Percentiles rank a stretch among this genome's conserved stretches.
Evolutionary conservation across 2,113 vertebrate species (phyloP).

Genomic region (Syrmaticus mikado): DNA sequence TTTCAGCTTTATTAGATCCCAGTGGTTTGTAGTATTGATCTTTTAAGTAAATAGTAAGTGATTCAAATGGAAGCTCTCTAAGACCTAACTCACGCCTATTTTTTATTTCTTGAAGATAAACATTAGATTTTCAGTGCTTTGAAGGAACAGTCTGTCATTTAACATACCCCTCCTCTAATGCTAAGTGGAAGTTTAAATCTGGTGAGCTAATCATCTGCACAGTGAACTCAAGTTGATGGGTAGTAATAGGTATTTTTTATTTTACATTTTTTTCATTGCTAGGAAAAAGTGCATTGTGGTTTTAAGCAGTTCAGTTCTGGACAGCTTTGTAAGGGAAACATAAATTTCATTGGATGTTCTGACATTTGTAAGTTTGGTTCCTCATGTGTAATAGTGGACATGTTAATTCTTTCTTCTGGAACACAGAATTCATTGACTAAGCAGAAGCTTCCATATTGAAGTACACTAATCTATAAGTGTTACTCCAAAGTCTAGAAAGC

Average conservation of each 20-base stretch:
- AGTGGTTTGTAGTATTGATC: constrained; percentile 32
- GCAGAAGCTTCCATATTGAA: neutral
- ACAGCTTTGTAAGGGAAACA: neutral
- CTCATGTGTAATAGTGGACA: neutral
- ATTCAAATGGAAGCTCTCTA: constrained; percentile 31
- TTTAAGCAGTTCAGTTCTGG: neutral
- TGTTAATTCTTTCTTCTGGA: neutral
- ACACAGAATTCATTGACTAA: neutral
- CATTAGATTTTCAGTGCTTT: neutral
- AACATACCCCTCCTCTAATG: neutral
- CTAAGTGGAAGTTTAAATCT: neutral
- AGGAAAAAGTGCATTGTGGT: neutral
- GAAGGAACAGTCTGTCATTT: neutral
- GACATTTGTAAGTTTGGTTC: neutral
- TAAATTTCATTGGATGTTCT: neutral
- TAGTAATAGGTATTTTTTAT: neutral
- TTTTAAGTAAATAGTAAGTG: constrained; percentile 34
- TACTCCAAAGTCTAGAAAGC: neutral
- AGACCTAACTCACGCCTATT: neutral
- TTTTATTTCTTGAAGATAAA: constrained; percentile 7
- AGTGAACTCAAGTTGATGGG: rapidly evolving
- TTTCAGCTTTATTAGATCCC: constrained; percentile 29
- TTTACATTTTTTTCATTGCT: neutral
- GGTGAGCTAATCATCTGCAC: neutral
- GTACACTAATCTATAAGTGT: neutral